Base-by-base conservation (phyloP, 2,888 invertebrate genomes). In the Eupeodes luniger region DNA sequence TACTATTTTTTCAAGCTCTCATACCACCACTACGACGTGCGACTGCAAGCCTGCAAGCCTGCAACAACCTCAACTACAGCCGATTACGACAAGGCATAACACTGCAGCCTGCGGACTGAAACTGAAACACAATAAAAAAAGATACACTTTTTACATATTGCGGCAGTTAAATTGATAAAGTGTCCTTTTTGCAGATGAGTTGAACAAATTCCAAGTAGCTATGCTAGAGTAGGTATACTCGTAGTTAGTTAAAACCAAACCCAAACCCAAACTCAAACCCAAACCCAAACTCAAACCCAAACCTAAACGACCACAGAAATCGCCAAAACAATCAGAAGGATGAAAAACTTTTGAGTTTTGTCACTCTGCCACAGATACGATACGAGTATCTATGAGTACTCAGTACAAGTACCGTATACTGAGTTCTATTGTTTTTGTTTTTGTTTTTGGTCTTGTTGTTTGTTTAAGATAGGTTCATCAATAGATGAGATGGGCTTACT, bases 141-240 rank as follows among this genome's bases (percentile, higher is more conserved):
- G 27, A 27, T 27, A 81, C 81, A 78, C 27, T 78, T 88, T 87
- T 88, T 88, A 88, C 88, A 88, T 88, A 88, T 84, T 88, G 88
- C 88, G 88, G 88, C 81, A 88, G 81, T 88, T 85, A 88, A 88
- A 85, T 81, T 85, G 85, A 88, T 88, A 85, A 88, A 88, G 88
- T 85, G 88, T 88, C 88, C 88, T 88, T 88, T 87, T 85, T 88
- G 85, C 85, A 81, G 88, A 85, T 88, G 88, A 85, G 85, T 81
- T 78, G 77, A 74, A 85, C 85, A 76, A 66, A 66, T 87, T 77
- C 85, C 85, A 81, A 76, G 69, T 47, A 14, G 9, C 47, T 44
- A 47, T 47, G 10, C 47, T 1, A 47, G 10, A 4, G 44, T 44
- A 44, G 44, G 10, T 19, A 10, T 11, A 19, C 14, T 19, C 19